phyloP scores from a whole-genome alignment of 2,113 vertebrate species.

The Galeopterus variegatus region DNA sequence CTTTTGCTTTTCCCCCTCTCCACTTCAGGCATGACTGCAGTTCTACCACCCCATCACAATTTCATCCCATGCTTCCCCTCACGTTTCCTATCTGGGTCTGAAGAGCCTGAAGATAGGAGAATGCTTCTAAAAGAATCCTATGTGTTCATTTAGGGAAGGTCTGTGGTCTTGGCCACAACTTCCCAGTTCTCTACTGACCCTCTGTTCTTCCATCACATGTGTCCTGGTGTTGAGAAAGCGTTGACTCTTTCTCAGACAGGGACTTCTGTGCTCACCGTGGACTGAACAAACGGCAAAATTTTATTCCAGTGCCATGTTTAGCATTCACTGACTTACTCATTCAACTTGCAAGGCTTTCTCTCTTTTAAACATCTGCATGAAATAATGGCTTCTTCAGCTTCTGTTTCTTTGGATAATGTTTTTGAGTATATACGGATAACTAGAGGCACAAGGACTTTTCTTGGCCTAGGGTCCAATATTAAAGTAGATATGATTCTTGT shows the following conservation, averaged over 20 bases:
- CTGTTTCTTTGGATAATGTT: constrained; percentile 35
- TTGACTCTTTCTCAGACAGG: not conserved
- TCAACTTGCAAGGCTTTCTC: not conserved
- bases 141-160: constrained; percentile 3
- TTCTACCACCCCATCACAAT: not conserved
- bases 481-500: constrained; percentile 25
- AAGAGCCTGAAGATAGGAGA: not conserved
- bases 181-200: not conserved
- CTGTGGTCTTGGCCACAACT: constrained; percentile 35
- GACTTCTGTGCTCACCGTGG: not conserved
- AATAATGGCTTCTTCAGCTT: constrained; percentile 13
- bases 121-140: not conserved
- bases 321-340: constrained; percentile 28
- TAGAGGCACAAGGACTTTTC: not conserved
- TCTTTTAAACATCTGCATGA: constrained; percentile 50
- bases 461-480: not conserved
- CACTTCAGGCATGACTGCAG: not conserved
- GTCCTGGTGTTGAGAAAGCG: not conserved
- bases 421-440: not conserved
- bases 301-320: not conserved
- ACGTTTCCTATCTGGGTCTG: not conserved
- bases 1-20: not conserved
- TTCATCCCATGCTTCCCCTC: not conserved
- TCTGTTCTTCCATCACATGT: not conserved
- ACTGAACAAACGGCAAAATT: not conserved